phyloP scores from a whole-genome alignment of 2,797 vertebrate genomes.

The Austrolebias charrua region DNA sequence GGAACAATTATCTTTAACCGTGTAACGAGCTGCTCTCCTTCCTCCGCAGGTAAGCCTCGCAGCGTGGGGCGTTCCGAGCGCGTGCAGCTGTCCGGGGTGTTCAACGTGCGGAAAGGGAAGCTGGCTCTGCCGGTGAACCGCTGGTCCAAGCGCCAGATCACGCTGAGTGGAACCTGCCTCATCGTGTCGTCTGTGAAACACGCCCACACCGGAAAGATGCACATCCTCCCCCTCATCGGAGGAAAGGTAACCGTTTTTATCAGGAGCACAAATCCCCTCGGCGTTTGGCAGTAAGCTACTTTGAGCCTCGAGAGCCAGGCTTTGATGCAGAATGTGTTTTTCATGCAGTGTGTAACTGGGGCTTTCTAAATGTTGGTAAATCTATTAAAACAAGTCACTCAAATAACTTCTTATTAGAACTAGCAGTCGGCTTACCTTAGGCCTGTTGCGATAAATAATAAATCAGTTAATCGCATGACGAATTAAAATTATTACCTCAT shows the following conservation, averaged over 20 bases:
- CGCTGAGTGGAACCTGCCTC: constrained; percentile 94
- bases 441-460: too few relatives aligned
- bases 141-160: constrained; percentile 94
- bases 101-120: constrained; percentile 96
- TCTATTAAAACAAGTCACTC: too few relatives aligned
- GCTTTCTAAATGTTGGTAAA: too few relatives aligned
- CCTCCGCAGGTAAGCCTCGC: constrained; percentile 87
- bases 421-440: too few relatives aligned
- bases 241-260: constrained; percentile 84
- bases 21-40: background rate
- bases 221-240: constrained; percentile 94
- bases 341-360: too few relatives aligned
- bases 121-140: constrained; percentile 96
- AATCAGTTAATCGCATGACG: too few relatives aligned
- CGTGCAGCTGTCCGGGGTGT: constrained; percentile 94
- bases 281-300: too few relatives aligned
- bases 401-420: too few relatives aligned
- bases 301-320: too few relatives aligned
- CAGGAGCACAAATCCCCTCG: too few relatives aligned
- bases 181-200: constrained; percentile 97
- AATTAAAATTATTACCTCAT: too few relatives aligned
- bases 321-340: too few relatives aligned
- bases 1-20: background rate
- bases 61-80: constrained; percentile 87
- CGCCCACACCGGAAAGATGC: constrained; percentile 95